A percentile compares a stretch with the other conserved stretches of the same genome.
These are phyloP conservation scores for Sericinus montela DNA, from an alignment of 2,888 invertebrate species.

Conservation along the genomic window DNA sequence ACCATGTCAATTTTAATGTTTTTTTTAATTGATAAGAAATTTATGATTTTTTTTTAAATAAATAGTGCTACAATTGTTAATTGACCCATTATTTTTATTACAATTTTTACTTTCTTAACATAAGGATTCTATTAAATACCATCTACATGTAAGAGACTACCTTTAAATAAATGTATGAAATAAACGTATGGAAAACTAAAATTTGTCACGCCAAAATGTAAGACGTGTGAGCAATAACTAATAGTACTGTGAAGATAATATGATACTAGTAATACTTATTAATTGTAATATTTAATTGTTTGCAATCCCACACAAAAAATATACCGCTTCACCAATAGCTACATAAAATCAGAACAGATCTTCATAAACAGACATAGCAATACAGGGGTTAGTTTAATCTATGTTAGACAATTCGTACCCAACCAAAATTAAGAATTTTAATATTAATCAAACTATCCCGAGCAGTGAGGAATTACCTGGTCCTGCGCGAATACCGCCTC, in stretches of 20 bases:
- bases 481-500: slow-evolving; percentile 78
- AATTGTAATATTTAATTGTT: slow-evolving; percentile 15
- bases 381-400: slow-evolving; percentile 52
- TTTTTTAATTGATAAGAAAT: too few species aligned
- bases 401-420: slow-evolving; percentile 23
- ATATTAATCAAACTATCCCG: slow-evolving; percentile 69
- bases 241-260: background rate
- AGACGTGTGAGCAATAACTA: slow-evolving; percentile 64
- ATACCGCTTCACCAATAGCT: slow-evolving; percentile 50
- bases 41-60: too few species aligned
- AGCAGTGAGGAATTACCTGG: slow-evolving; percentile 71
- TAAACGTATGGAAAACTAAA: slow-evolving; percentile 22
- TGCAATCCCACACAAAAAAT: slow-evolving; percentile 36
- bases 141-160: slow-evolving; percentile 11
- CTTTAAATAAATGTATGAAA: background rate
- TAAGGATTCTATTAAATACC: background rate
- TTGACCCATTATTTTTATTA: slow-evolving; percentile 1
- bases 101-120: background rate
- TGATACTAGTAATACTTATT: slow-evolving; percentile 8
- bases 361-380: slow-evolving; percentile 43
- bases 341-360: slow-evolving; percentile 38
- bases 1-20: slow-evolving; percentile 31
- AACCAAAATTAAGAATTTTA: slow-evolving; percentile 25
- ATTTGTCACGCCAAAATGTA: slow-evolving; percentile 67
- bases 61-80: background rate